Conservation (phyloP, 2,888 invertebrate species). For the Mimachlamys varia region DNA sequence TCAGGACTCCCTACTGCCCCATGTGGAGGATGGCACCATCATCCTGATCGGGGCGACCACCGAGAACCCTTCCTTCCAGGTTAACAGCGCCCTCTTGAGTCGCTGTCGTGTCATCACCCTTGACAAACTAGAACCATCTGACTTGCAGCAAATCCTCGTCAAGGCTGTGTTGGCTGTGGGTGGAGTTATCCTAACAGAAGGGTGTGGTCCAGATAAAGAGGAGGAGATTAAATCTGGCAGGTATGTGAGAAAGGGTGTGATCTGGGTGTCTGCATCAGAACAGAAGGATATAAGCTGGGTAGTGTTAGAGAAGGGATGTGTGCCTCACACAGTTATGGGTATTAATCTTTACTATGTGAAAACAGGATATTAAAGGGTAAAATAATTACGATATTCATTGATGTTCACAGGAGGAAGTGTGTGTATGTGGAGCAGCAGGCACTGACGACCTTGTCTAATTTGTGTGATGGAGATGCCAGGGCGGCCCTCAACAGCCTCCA, state of each 20-base stretch:
- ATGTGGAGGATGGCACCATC: slow-evolving; percentile 91
- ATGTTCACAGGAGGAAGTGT: slow-evolving; percentile 44
- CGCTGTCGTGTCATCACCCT: slow-evolving; percentile 88
- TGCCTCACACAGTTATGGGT: too few species aligned
- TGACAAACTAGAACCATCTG: slow-evolving; percentile 86
- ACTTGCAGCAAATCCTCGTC: slow-evolving; percentile 86
- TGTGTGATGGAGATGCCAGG: slow-evolving; percentile 92
- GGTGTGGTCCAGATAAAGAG: slow-evolving; percentile 36
- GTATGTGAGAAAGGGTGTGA: neutral
- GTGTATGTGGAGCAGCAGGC: slow-evolving; percentile 84
- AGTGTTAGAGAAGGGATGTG: neutral
- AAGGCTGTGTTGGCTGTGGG: slow-evolving; percentile 82
- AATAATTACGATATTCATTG: neutral
- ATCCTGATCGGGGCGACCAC: slow-evolving; percentile 92
- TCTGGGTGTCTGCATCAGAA: too few species aligned
- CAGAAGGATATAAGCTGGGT: neutral
- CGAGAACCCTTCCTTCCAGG: slow-evolving; percentile 93
- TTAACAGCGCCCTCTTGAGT: slow-evolving; percentile 91
- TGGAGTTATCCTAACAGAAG: neutral
- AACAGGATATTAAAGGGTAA: too few species aligned
- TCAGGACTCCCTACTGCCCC: slow-evolving; percentile 89
- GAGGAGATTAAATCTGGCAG: neutral
- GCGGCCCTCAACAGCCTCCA: slow-evolving; percentile 90
- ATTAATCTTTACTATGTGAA: too few species aligned
- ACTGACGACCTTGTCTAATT: slow-evolving; percentile 88